A percentile compares a stretch with the other conserved stretches of the same genome.
phyloP scores from a whole-genome alignment of 2,888 invertebrate genomes.

The Hypomecis atomaria region DNA sequence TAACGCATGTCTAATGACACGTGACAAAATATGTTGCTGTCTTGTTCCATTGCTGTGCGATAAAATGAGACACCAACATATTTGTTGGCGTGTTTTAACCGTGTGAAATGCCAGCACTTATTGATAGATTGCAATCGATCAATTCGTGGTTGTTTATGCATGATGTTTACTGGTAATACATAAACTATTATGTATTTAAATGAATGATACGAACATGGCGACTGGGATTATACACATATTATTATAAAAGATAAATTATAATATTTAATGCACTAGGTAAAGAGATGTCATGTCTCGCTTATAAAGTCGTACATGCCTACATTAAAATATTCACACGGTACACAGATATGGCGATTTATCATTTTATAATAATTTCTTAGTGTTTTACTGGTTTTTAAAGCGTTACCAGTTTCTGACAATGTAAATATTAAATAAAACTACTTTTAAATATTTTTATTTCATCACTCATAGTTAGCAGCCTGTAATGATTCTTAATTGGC shows the following conservation, averaged over 20 bases:
- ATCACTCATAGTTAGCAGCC: slow-evolving; percentile 60
- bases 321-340: slow-evolving; percentile 36
- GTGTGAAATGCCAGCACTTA: neutral
- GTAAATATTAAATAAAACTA: slow-evolving; percentile 70
- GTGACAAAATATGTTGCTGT: no score
- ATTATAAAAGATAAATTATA: slow-evolving; percentile 55
- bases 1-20: no score
- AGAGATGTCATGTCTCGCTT: slow-evolving; percentile 54
- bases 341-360: slow-evolving; percentile 20
- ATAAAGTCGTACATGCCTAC: slow-evolving; percentile 49
- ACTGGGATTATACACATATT: slow-evolving; percentile 49
- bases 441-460: slow-evolving; percentile 62
- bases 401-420: slow-evolving; percentile 66
- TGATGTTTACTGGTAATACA: slow-evolving; percentile 46
- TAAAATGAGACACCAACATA: no score
- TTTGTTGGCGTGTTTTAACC: no score
- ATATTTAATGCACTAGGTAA: slow-evolving; percentile 54
- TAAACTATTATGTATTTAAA: slow-evolving; percentile 44
- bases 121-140: neutral
- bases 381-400: slow-evolving; percentile 55
- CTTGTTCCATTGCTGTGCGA: no score
- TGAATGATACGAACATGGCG: slow-evolving; percentile 57
- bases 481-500: slow-evolving; percentile 58
- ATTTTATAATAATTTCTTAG: slow-evolving; percentile 35
- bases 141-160: slow-evolving; percentile 21